Percentiles rank a stretch among this genome's conserved stretches.
These are phyloP conservation scores for Arvicanthis niloticus DNA, from an alignment of 2,113 vertebrate species.

Conservation along the genomic window DNA sequence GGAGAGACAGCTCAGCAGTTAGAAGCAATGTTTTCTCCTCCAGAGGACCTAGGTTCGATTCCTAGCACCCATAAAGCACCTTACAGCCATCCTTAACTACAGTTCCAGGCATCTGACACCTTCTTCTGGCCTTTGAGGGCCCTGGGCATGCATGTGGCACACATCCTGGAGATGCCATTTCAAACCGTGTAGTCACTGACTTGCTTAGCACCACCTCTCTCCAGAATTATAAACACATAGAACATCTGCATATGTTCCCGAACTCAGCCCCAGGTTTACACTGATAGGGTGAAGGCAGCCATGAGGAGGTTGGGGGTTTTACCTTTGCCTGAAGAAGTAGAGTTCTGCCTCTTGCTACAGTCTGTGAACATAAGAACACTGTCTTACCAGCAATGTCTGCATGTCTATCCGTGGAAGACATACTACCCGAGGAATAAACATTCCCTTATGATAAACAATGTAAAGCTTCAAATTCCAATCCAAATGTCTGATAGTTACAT, in stretches of 20 bases:
- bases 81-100: background rate
- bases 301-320: constrained; percentile 60
- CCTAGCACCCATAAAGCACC: background rate
- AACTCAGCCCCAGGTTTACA: background rate
- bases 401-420: background rate
- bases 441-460: constrained; percentile 24
- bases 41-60: background rate
- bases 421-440: background rate
- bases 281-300: background rate
- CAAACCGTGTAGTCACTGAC: background rate
- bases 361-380: constrained; percentile 87
- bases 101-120: too few relatives aligned
- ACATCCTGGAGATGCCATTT: background rate
- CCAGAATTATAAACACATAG: background rate
- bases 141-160: background rate
- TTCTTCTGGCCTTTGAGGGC: background rate
- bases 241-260: background rate
- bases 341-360: constrained; percentile 94
- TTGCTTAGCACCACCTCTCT: background rate
- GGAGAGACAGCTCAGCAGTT: background rate
- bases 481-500: background rate
- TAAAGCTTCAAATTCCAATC: background rate
- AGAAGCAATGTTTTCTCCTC: background rate
- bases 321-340: constrained; percentile 99
- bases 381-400: background rate